Evolutionary conservation across 2,888 invertebrate genomes (phyloP), one percentile per base, ranked within the genome.

Genomic region (Rosalia funebris): DNA sequence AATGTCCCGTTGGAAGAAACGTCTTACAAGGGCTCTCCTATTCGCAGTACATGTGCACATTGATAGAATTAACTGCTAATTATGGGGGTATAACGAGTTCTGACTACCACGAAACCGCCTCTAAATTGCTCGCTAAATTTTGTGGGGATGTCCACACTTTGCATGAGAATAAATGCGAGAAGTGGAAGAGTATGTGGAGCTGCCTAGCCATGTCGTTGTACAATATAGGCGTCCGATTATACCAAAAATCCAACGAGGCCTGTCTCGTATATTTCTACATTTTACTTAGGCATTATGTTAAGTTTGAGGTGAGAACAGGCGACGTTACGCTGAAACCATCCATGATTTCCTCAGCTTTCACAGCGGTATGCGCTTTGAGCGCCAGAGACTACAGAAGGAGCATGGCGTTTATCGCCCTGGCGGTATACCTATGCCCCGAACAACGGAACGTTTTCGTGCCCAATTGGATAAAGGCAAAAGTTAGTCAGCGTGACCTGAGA

Each of bases 401-500:
- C 17, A 61, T 76, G 54, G 60, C 65, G 12, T 65, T 70, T 34
- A 56, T 68, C 17, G 71, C 73, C 4, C 54, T 76, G 36, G 63
- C 60, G 42, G 62, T 73, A 15, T 52, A 70, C 5, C 50, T 74
- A 1, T 69, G 65, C 31, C 57, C 62, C 0, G 44, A 69, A 17
- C 56, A 60, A 5, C 54, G 62, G 34, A 56, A 68, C 37, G 55
- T 31, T 1, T 55, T 67, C 5, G 66, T 73, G 48, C 44, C 53
- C 16, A 63, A 63, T 42, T 77, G 75, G 75, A 63, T 74, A 19
- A 62, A 56, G n/a, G 47, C 68, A 11, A 77, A 77, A 63, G 63
- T 68, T 16, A 57, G 50, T 36, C 46, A 57, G 9, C 68, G 57
- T 12, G 66, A 69, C 9, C 25, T 47, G 36, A 62, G 63, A 36